Evolutionary conservation across 2,888 invertebrate genomes (phyloP).

Genomic region (Steinernema scapterisci): DNA sequence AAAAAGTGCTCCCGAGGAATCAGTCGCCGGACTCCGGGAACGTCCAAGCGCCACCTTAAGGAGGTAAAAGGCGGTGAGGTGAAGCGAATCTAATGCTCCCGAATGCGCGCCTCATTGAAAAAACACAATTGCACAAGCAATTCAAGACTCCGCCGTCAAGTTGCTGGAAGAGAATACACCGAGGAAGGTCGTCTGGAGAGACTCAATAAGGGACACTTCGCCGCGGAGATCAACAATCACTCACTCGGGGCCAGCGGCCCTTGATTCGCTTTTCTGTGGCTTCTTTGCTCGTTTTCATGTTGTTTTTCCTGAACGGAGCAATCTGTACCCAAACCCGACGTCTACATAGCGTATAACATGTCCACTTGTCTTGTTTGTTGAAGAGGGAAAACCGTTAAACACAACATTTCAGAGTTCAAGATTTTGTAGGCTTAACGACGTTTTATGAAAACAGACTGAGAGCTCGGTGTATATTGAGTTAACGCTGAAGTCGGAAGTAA

Average conservation of each 20-base stretch:
- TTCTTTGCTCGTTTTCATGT: not conserved
- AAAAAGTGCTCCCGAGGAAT: not conserved
- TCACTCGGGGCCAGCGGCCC: not conserved
- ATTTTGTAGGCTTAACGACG: too few relatives aligned
- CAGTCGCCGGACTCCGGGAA: not conserved
- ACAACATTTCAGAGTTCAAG: too few relatives aligned
- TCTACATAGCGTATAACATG: too few relatives aligned
- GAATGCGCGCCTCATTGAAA: constrained; percentile 23
- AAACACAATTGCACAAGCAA: constrained; percentile 8
- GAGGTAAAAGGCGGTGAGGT: constrained; percentile 21
- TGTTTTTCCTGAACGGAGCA: not conserved
- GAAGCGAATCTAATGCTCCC: constrained; percentile 11
- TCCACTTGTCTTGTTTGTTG: too few relatives aligned
- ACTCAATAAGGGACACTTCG: not conserved
- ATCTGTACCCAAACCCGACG: too few relatives aligned
- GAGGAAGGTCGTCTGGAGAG: not conserved
- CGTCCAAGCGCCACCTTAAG: constrained; percentile 5
- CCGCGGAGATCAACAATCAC: not conserved
- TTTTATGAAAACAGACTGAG: too few relatives aligned
- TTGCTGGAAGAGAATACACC: not conserved
- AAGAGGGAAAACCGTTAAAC: too few relatives aligned
- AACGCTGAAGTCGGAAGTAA: too few relatives aligned
- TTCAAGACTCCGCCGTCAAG: not conserved
- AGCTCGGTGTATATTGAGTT: too few relatives aligned
- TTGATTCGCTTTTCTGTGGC: not conserved